Evolutionary conservation across 2,113 vertebrate species (phyloP).

Genomic region (Tricholaema leucomelas): DNA sequence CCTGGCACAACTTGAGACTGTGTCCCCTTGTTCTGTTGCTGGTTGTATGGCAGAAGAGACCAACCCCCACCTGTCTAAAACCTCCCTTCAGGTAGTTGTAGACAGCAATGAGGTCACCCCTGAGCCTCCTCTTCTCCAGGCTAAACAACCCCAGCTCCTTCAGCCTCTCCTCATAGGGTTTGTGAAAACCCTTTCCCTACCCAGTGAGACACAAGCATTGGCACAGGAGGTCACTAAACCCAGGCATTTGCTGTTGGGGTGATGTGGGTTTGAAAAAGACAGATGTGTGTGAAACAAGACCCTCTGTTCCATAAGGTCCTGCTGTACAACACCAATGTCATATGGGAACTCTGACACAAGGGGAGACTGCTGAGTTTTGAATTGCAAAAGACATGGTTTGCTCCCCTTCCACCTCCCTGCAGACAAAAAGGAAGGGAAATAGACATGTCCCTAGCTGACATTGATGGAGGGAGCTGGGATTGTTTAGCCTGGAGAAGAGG

Average conservation of each 20-base stretch:
- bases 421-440: background rate
- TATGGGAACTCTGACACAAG: background rate
- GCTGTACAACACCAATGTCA: background rate
- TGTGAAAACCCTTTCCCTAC: conserved; percentile 45
- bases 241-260: conserved; percentile 7
- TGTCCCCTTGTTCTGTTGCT: too few relatives aligned
- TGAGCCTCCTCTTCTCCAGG: too few relatives aligned
- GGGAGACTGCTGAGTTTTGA: background rate
- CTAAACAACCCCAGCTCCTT: too few relatives aligned
- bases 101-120: too few relatives aligned
- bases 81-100: too few relatives aligned
- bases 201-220: background rate
- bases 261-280: conserved; percentile 14
- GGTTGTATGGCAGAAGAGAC: too few relatives aligned
- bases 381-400: background rate
- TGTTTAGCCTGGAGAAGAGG: too few relatives aligned
- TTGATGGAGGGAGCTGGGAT: too few relatives aligned
- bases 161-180: too few relatives aligned
- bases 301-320: conserved; percentile 8
- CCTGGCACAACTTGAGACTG: too few relatives aligned
- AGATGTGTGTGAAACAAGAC: conserved; percentile 58
- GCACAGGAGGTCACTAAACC: conserved; percentile 52
- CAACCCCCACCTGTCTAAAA: too few relatives aligned
- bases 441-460: background rate
- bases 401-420: background rate